A percentile compares a stretch with the other conserved stretches of the same genome.
These are phyloP conservation scores for Pachymerium ferrugineum DNA, from an alignment of 2,888 invertebrate species.

Conservation along the genomic window DNA sequence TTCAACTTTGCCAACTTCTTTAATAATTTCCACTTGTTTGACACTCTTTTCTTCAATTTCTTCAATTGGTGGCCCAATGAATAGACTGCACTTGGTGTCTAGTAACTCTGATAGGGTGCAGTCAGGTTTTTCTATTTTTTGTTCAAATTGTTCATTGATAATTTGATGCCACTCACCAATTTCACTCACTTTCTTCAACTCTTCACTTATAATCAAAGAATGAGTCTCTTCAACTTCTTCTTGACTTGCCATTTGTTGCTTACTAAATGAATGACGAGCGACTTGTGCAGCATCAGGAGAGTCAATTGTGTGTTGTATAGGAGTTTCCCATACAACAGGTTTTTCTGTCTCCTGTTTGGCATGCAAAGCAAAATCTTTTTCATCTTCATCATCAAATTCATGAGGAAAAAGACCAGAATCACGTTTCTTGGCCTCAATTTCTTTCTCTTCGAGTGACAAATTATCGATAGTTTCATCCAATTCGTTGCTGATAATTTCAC, in stretches of 20 bases:
- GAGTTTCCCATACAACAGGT: slow-evolving; percentile 37
- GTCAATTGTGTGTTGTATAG: not conserved
- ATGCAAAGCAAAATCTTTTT: not conserved
- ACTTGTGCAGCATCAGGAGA: not conserved
- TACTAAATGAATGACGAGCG: not conserved
- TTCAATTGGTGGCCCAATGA: not conserved
- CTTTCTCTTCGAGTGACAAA: slow-evolving; percentile 40
- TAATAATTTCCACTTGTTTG: not conserved
- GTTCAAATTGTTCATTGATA: not conserved
- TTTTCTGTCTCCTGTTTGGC: slow-evolving; percentile 5
- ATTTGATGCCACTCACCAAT: not conserved
- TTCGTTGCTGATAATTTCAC: slow-evolving; percentile 40
- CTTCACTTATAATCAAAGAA: not conserved
- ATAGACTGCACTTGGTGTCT: not conserved
- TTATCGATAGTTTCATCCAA: slow-evolving; percentile 40
- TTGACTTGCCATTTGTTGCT: not conserved
- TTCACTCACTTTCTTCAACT: no score
- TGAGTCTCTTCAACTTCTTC: not conserved
- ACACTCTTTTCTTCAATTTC: not conserved
- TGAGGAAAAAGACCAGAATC: slow-evolving; percentile 28
- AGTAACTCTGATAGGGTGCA: not conserved
- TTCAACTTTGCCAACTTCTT: not conserved
- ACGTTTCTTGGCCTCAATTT: slow-evolving; percentile 34
- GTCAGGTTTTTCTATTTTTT: not conserved
- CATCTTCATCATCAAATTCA: not conserved